Percentiles rank a stretch among this genome's conserved stretches.
phyloP scores from a whole-genome alignment of 1,140 invertebrate genomes.

The Solenopsis fugax region DNA sequence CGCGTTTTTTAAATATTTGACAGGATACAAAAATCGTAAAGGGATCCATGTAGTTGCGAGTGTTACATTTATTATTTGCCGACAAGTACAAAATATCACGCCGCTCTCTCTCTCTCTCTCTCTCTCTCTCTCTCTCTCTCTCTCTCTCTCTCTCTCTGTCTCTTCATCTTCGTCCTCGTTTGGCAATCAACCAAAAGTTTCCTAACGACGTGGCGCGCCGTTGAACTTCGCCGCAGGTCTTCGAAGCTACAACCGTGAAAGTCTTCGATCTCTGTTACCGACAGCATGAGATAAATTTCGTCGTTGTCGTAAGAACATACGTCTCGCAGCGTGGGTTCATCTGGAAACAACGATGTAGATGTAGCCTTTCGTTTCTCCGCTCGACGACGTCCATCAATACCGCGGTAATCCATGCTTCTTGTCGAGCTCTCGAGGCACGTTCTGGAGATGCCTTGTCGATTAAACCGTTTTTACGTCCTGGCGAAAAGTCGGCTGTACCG shows the following conservation, averaged over 20 bases:
- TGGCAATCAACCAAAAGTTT: conserved; percentile 66
- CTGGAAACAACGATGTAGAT: conserved; percentile 76
- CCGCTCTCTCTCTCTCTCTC: not conserved
- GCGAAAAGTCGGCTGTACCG: not conserved
- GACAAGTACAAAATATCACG: conserved; percentile 65
- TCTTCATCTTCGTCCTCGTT: conserved; percentile 57
- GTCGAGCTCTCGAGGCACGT: conserved; percentile 50
- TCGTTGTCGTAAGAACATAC: conserved; percentile 69
- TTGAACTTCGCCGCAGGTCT: conserved; percentile 34
- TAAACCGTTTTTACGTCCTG: conserved; percentile 34
- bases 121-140: not conserved
- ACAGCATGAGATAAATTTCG: conserved; percentile 76
- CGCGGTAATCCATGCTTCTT: conserved; percentile 55
- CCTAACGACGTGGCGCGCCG: conserved; percentile 58
- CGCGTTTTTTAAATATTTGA: conserved; percentile 25
- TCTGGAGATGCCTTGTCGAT: conserved; percentile 50
- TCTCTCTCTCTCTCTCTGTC: not conserved
- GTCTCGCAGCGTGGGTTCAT: conserved; percentile 77
- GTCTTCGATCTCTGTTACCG: conserved; percentile 75
- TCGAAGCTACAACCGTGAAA: conserved; percentile 63
- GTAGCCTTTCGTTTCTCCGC: conserved; percentile 71
- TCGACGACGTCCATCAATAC: conserved; percentile 76
- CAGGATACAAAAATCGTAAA: conserved; percentile 19
- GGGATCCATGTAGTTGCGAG: conserved; percentile 43
- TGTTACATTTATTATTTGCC: conserved; percentile 66